These are phyloP conservation scores for Monoplex corrugatus DNA, from an alignment of 2,888 invertebrate species.

Conservation along the genomic window DNA sequence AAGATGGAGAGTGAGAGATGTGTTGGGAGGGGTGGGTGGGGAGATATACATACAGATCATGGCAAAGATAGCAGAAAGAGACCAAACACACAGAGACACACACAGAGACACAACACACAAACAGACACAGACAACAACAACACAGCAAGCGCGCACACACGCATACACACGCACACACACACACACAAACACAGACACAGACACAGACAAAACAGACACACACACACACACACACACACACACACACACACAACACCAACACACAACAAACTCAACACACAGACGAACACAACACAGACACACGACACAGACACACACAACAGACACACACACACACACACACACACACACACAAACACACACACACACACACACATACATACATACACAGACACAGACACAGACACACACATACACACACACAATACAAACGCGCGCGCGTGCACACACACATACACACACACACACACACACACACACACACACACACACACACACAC, in stretches of 20 bases:
- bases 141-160: background rate
- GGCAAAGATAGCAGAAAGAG: no score
- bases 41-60: no score
- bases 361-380: background rate
- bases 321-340: background rate
- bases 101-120: no score
- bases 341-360: background rate
- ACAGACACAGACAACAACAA: background rate
- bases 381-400: background rate
- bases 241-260: background rate
- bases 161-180: no score
- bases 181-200: no score
- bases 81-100: no score
- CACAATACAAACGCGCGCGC: background rate
- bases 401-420: slow-evolving; percentile 4
- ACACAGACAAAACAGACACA: background rate
- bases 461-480: background rate
- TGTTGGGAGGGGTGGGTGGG: no score
- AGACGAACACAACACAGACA: slow-evolving; percentile 25
- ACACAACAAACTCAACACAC: background rate
- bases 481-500: slow-evolving; percentile 14
- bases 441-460: background rate
- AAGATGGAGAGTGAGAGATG: no score
- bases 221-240: slow-evolving; percentile 5
- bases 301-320: background rate